Conservation (phyloP, 2,888 invertebrate species). For the Euzophera pinguis region DNA sequence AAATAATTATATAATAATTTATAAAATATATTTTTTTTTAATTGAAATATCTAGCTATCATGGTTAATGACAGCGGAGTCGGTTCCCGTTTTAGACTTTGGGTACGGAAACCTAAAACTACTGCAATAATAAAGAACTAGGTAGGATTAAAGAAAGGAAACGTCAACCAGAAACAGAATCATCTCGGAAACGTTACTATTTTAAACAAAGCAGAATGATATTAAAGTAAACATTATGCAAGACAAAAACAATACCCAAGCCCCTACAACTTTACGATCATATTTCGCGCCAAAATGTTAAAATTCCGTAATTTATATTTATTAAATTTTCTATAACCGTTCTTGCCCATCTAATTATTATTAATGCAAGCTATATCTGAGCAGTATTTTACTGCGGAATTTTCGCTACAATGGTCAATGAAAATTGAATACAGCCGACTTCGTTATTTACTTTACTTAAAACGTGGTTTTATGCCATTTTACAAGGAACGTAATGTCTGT, state of each 20-base stretch:
- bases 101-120: too few relatives aligned
- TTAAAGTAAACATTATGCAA: too few relatives aligned
- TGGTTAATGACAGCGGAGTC: too few relatives aligned
- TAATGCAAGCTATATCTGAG: slow-evolving; percentile 7
- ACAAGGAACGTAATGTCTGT: not conserved
- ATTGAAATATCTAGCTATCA: too few relatives aligned
- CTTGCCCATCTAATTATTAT: slow-evolving; percentile 4
- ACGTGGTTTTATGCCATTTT: slow-evolving; percentile 3
- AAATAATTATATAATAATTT: too few relatives aligned
- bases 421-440: slow-evolving; percentile 12
- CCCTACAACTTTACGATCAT: not conserved
- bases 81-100: too few relatives aligned
- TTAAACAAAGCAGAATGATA: too few relatives aligned
- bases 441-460: slow-evolving; percentile 5
- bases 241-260: not conserved
- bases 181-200: too few relatives aligned
- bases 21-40: too few relatives aligned
- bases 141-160: too few relatives aligned
- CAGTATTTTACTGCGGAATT: slow-evolving; percentile 8
- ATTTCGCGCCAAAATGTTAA: not conserved
- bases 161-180: too few relatives aligned
- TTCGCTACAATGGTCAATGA: slow-evolving; percentile 10
- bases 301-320: slow-evolving; percentile 9
- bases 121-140: too few relatives aligned
- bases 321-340: slow-evolving; percentile 10